A percentile compares a stretch with the other conserved stretches of the same genome.
These are phyloP conservation scores for Otus sunia DNA, from an alignment of 2,113 vertebrate genomes.

Conservation along the genomic window DNA sequence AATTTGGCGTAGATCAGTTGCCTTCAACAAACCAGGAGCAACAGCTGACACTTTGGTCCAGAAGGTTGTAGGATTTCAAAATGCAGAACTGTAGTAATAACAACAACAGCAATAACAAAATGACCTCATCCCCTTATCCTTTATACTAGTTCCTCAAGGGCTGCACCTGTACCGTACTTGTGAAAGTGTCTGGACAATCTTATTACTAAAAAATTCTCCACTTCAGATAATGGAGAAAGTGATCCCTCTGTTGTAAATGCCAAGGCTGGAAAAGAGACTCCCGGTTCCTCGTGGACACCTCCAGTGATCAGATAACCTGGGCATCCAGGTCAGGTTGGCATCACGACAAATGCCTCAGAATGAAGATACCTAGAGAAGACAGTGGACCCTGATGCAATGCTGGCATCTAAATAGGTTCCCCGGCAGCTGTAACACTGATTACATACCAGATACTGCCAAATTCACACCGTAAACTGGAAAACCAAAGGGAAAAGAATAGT, in stretches of 20 bases:
- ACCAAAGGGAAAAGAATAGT: not conserved
- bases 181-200: not conserved
- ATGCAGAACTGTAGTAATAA: not conserved
- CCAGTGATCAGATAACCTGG: not conserved
- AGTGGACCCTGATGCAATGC: fast-evolving
- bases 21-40: not conserved
- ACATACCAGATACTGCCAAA: not conserved
- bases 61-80: not conserved
- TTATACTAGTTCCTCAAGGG: not conserved
- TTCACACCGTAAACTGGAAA: not conserved
- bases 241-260: not conserved
- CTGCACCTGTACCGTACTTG: not conserved
- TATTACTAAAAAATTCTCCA: not conserved
- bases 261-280: not conserved
- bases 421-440: not conserved
- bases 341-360: fast-evolving
- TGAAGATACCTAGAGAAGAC: fast-evolving
- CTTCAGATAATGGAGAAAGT: not conserved
- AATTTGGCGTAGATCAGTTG: not conserved
- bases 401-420: not conserved
- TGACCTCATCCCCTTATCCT: not conserved
- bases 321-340: not conserved
- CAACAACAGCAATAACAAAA: not conserved
- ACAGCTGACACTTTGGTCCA: not conserved
- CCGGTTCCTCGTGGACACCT: not conserved